Percentiles rank a stretch among this genome's conserved stretches.
phyloP scores from a whole-genome alignment of 2,797 vertebrate species.

The Myotis vivesi region DNA sequence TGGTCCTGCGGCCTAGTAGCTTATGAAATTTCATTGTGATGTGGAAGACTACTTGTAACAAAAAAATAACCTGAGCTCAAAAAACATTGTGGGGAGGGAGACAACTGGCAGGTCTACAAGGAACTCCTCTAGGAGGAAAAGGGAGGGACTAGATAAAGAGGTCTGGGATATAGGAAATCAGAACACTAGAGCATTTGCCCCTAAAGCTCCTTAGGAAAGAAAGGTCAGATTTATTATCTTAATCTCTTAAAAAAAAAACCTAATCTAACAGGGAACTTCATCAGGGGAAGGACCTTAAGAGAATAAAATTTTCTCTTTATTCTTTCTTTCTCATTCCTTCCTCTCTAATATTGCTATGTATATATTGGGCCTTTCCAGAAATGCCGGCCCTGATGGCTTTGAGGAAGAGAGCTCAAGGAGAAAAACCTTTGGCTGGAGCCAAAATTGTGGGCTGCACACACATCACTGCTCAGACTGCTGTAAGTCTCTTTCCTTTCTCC shows the following conservation, averaged over 20 bases:
- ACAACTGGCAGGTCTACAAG: not conserved
- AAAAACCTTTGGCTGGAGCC: conserved; percentile 96
- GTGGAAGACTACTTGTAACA: not conserved
- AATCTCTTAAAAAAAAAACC: not conserved
- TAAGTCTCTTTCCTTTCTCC: conserved; percentile 82
- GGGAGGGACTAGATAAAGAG: not conserved
- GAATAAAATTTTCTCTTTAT: conserved; percentile 24
- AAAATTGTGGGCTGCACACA: conserved; percentile 99
- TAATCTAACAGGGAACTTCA: not conserved
- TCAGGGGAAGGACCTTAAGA: not conserved
- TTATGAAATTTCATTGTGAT: conserved; percentile 25
- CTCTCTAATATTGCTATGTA: conserved; percentile 5
- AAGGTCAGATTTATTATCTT: conserved; percentile 10
- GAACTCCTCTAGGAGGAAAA: not conserved
- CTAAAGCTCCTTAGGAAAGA: not conserved
- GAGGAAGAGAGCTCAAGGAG: conserved; percentile 98
- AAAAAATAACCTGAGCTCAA: not conserved
- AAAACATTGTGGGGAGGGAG: not conserved
- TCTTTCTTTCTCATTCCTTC: not conserved
- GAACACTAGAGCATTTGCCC: conserved; percentile 8
- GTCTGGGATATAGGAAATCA: not conserved
- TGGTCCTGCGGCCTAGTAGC: not conserved
- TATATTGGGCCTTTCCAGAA: conserved; percentile 84
- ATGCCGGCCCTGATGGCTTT: conserved; percentile 99
- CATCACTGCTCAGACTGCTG: conserved; percentile 98